A percentile compares a stretch with the other conserved stretches of the same genome.
These are phyloP conservation scores for Columba janthina DNA, from an alignment of 2,113 vertebrate genomes.

Conservation along the genomic window DNA sequence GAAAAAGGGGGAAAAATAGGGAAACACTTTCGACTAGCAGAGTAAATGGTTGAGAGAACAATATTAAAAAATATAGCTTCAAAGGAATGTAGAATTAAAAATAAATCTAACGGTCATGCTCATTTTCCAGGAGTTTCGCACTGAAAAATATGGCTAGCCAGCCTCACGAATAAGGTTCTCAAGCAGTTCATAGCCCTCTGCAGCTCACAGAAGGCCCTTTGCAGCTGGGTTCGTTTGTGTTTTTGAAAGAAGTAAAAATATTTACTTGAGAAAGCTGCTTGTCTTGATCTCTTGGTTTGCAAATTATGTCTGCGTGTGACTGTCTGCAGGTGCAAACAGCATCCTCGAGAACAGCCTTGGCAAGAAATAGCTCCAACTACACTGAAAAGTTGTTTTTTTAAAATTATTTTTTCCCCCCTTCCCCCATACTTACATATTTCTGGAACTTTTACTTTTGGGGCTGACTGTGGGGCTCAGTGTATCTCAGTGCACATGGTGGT, in stretches of 20 bases:
- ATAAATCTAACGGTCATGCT: not conserved
- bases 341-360: not conserved
- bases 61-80: not conserved
- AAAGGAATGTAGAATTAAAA: not conserved
- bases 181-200: not conserved
- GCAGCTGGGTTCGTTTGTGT: not conserved
- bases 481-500: too few relatives aligned
- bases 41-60: not conserved
- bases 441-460: not conserved
- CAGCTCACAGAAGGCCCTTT: not conserved
- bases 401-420: too few relatives aligned
- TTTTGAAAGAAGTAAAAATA: not conserved
- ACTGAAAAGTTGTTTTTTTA: not conserved
- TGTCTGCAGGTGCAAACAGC: not conserved
- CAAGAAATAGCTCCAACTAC: not conserved
- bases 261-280: not conserved
- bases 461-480: not conserved
- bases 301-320: not conserved
- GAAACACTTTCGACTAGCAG: not conserved
- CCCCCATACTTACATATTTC: not conserved
- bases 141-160: not conserved
- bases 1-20: not conserved
- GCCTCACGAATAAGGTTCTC: not conserved
- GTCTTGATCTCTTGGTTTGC: not conserved
- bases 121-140: not conserved